A percentile compares a stretch with the other conserved stretches of the same genome.
Evolutionary conservation across 1,140 invertebrate species (phyloP).

Genomic region (Sipha flava): DNA sequence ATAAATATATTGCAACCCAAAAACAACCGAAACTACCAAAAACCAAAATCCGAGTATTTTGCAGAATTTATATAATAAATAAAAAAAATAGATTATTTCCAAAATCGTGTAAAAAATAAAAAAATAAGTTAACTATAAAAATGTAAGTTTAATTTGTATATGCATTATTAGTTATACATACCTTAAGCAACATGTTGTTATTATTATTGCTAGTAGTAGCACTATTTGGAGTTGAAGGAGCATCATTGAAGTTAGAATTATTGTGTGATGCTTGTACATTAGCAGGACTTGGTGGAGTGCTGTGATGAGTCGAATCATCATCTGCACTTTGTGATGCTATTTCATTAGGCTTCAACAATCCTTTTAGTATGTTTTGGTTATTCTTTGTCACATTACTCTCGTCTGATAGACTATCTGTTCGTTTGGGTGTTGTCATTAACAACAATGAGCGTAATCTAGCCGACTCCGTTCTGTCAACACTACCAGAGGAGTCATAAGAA

Average conservation of each 20-base stretch:
- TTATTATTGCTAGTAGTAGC: slow-evolving; percentile 41
- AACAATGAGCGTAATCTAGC: slow-evolving; percentile 57
- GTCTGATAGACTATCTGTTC: slow-evolving; percentile 39
- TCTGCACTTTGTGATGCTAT: slow-evolving; percentile 51
- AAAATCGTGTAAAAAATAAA: neutral
- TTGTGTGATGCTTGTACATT: neutral
- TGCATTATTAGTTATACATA: slow-evolving; percentile 44
- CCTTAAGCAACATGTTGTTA: slow-evolving; percentile 67
- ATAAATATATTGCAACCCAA: neutral
- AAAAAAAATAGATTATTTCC: neutral
- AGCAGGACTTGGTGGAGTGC: neutral
- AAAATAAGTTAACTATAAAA: too few relatives aligned
- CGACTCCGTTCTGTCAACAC: slow-evolving; percentile 47
- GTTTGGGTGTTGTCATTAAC: slow-evolving; percentile 53
- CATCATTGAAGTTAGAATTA: slow-evolving; percentile 15
- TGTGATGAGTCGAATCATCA: neutral
- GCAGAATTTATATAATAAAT: neutral
- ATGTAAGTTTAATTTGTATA: too few relatives aligned
- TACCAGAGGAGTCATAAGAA: slow-evolving; percentile 34
- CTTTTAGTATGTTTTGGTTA: slow-evolving; percentile 59
- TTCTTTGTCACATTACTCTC: slow-evolving; percentile 46
- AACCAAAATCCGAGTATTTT: neutral
- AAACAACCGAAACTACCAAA: neutral
- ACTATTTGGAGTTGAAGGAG: slow-evolving; percentile 33
- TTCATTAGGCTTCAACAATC: slow-evolving; percentile 69